Conservation (phyloP, 2,888 invertebrate genomes). For the Pterostichus madidus region DNA sequence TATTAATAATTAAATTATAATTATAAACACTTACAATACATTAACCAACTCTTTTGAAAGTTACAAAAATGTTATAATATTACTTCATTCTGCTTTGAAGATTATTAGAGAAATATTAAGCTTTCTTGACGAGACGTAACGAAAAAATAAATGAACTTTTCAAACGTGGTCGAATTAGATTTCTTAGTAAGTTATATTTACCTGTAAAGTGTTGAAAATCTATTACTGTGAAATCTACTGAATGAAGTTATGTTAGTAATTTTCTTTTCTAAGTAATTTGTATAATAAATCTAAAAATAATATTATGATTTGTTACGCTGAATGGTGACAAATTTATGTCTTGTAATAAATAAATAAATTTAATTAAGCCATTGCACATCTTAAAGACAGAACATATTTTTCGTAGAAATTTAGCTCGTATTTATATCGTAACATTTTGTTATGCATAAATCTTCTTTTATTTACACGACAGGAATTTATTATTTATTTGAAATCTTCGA, state of each 20-base stretch:
- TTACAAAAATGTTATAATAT: no score
- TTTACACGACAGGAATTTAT: no score
- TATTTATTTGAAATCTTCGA: no score
- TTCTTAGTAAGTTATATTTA: constrained; percentile 9
- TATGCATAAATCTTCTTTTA: no score
- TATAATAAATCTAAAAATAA: constrained; percentile 24
- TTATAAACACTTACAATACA: no score
- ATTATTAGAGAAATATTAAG: no score
- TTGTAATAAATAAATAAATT: constrained; percentile 10
- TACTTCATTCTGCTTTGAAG: no score
- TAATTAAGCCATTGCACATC: neutral
- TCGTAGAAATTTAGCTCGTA: neutral
- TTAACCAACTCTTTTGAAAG: no score
- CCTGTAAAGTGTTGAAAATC: neutral
- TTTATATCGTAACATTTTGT: neutral
- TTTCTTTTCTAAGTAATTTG: constrained; percentile 1
- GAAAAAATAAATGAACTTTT: neutral
- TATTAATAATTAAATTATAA: no score
- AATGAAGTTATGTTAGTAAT: neutral
- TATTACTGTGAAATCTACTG: neutral
- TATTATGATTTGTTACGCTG: constrained; percentile 11
- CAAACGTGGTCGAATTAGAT: neutral
- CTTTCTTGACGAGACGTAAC: no score
- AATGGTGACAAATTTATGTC: constrained; percentile 19
- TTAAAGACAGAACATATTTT: constrained; percentile 9